phyloP scores from a whole-genome alignment of 2,797 vertebrate genomes.

The Sebastes oblongus region DNA sequence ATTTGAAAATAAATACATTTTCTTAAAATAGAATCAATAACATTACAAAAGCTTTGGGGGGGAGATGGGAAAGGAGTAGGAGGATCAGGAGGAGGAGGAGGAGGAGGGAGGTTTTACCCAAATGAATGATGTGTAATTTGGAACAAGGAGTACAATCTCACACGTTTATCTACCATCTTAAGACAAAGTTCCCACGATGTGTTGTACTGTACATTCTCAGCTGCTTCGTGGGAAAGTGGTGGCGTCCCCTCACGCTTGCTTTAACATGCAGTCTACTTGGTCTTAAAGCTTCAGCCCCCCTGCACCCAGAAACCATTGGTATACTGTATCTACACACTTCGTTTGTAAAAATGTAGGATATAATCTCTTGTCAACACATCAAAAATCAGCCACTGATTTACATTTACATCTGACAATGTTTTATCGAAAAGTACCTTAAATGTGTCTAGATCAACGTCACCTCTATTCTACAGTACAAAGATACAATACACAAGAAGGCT shows the following conservation, averaged over 20 bases:
- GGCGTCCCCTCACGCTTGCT: slow-evolving; percentile 48
- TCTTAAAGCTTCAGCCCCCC: slow-evolving; percentile 70
- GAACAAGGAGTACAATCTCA: slow-evolving; percentile 78
- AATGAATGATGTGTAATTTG: slow-evolving; percentile 70
- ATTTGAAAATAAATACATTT: slow-evolving; percentile 90
- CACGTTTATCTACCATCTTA: slow-evolving; percentile 67
- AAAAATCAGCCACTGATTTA: slow-evolving; percentile 74
- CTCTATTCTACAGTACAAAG: slow-evolving; percentile 78
- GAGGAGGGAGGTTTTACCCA: slow-evolving; percentile 44
- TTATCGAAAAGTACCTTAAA: slow-evolving; percentile 67
- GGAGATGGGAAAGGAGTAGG: slow-evolving; percentile 39
- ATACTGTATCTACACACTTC: slow-evolving; percentile 62
- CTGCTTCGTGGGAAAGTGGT: slow-evolving; percentile 57
- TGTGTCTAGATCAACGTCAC: slow-evolving; percentile 70
- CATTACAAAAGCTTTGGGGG: slow-evolving; percentile 82
- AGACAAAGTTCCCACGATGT: slow-evolving; percentile 65
- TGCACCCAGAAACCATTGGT: slow-evolving; percentile 36
- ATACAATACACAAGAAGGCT: slow-evolving; percentile 75
- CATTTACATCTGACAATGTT: slow-evolving; percentile 68
- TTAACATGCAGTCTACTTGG: slow-evolving; percentile 63
- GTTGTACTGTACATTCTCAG: slow-evolving; percentile 74
- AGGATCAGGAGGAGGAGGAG: neutral
- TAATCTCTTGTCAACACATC: slow-evolving; percentile 69
- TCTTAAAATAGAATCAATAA: slow-evolving; percentile 87
- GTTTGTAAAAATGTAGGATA: slow-evolving; percentile 54